Evolutionary conservation across 2,888 invertebrate species (phyloP), one percentile per base, ranked within the genome.

Genomic region (Pammene fasciana): DNA sequence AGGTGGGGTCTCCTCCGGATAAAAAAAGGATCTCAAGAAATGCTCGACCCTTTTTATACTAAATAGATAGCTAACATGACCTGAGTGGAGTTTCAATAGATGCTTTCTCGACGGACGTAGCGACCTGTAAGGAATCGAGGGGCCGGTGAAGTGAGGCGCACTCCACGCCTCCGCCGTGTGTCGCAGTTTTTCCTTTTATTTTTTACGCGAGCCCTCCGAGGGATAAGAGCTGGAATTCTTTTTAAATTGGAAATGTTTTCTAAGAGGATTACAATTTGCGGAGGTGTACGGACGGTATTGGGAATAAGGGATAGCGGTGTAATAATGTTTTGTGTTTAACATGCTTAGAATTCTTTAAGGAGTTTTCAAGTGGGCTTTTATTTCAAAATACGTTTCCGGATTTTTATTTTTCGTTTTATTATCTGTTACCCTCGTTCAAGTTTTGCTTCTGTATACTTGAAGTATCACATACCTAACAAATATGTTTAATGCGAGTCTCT

Each of bases 201-300:
- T 91, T 90, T 92, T 91, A 89, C 90, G 89, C 89, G 86, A 83
- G 87, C 89, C 88, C 89, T 90, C 86, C 86, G 86, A 89, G 88
- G 90, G 90, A 89, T 90, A 88, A 89, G 86, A 89, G 88, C 80
- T 80, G 82, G 88, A 92, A 92, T 92, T 91, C 92, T 92, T 92
- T 92, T 92, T 92, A 92, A 92, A 92, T 92, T 92, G 92, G 92
- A 92, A 92, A 92, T 92, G 92, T 92, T 92, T 91, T 92, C 90
- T 90, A 89, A 92, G 92, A 92, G 92, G 92, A 92, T 92, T 92
- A 92, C 90, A 89, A 91, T 92, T 91, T 88, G 89, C 86, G 88
- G 86, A 91, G 91, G 90, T 90, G 89, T 86, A 85, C 82, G 83
- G 82, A 81, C 77, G 83, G 79, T 80, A 78, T 80, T 76, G 78